These are phyloP conservation scores for Drosophila pruinosa DNA, from an alignment of 1,140 invertebrate genomes.

Conservation along the genomic window DNA sequence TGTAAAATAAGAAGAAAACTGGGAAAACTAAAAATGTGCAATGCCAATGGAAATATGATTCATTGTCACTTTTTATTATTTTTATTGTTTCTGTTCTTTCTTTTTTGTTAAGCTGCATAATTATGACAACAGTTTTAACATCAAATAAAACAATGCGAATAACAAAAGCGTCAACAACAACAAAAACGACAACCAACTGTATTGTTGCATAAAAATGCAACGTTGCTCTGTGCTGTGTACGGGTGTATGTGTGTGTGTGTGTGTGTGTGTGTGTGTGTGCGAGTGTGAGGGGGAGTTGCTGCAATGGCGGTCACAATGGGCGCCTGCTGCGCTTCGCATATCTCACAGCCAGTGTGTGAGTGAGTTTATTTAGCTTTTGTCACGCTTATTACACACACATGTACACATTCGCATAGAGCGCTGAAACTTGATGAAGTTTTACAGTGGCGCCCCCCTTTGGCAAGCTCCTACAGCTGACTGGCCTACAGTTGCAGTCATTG, in stretches of 20 bases:
- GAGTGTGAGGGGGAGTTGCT: slow-evolving; percentile 31
- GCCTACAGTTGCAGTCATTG: slow-evolving; percentile 2
- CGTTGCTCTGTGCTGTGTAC: neutral
- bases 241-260: neutral
- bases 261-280: neutral
- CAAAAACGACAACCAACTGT: slow-evolving; percentile 2
- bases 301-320: slow-evolving; percentile 48
- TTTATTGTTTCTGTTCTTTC: slow-evolving; percentile 10
- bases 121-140: slow-evolving; percentile 64
- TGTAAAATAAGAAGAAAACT: slow-evolving; percentile 31
- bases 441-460: slow-evolving; percentile 24
- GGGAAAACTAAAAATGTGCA: slow-evolving; percentile 69
- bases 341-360: neutral
- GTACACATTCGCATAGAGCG: neutral
- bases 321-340: slow-evolving; percentile 16
- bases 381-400: slow-evolving; percentile 69
- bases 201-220: slow-evolving; percentile 41
- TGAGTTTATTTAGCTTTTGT: slow-evolving; percentile 66
- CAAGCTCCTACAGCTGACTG: slow-evolving; percentile 5
- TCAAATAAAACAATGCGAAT: slow-evolving; percentile 65
- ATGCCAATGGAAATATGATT: slow-evolving; percentile 78
- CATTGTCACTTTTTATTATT: slow-evolving; percentile 61
- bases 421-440: slow-evolving; percentile 74
- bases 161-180: slow-evolving; percentile 45
- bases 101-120: slow-evolving; percentile 27